Conservation (phyloP, 2,797 vertebrate species). For the Ctenopoma kingsleyae region DNA sequence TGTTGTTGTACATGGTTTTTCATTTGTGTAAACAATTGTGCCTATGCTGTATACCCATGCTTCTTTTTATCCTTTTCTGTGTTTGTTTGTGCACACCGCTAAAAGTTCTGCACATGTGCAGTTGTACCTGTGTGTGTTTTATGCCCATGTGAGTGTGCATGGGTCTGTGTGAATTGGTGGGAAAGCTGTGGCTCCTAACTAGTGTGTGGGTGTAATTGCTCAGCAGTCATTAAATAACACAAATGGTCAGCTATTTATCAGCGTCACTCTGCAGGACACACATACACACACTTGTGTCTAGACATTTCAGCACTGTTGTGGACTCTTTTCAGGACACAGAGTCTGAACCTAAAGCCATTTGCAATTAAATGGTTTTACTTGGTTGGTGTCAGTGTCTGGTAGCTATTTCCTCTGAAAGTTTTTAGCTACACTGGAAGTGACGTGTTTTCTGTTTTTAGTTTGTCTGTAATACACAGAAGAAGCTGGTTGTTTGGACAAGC, state of each 20-base stretch:
- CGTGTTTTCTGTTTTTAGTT: conserved; percentile 32
- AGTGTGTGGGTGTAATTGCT: conserved; percentile 56
- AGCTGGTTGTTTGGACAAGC: conserved; percentile 1
- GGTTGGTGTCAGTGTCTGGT: conserved; percentile 36
- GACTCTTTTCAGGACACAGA: conserved; percentile 14
- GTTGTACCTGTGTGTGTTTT: background rate
- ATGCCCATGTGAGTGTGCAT: background rate
- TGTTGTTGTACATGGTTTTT: conserved; percentile 29
- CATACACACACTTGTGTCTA: conserved; percentile 33
- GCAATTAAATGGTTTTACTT: conserved; percentile 31
- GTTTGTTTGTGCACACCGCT: background rate
- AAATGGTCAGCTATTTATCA: conserved; percentile 54
- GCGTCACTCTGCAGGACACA: conserved; percentile 16
- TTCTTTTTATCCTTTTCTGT: background rate
- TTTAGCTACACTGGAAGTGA: conserved; percentile 29
- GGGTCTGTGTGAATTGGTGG: conserved; percentile 30
- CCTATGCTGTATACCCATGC: background rate
- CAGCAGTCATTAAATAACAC: conserved; percentile 50
- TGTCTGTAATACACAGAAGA: conserved; percentile 4
- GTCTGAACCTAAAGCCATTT: conserved; percentile 19
- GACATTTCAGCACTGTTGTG: conserved; percentile 17
- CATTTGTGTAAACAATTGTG: background rate
- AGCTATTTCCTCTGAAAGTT: conserved; percentile 6
- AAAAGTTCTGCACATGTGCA: background rate
- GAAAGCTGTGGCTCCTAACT: conserved; percentile 42